Percentiles rank a stretch among this genome's conserved stretches.
phyloP scores from a whole-genome alignment of 2,888 invertebrate species.

The Ophion ellenae region DNA sequence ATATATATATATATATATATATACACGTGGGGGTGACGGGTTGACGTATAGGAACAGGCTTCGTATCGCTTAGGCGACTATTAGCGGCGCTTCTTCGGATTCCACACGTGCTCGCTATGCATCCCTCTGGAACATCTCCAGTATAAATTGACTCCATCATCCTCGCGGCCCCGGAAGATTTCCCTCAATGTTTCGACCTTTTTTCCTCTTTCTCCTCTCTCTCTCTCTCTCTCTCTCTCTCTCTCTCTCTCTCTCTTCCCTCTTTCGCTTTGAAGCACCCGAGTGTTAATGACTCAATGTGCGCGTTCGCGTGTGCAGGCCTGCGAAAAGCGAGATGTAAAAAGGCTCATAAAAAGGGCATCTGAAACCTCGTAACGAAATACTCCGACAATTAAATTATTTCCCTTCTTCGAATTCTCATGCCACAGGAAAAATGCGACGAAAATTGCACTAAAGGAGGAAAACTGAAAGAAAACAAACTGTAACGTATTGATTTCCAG shows the following conservation, averaged over 20 bases:
- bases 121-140: slow-evolving; percentile 58
- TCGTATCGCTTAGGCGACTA: slow-evolving; percentile 78
- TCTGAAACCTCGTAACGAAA: neutral
- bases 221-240: slow-evolving; percentile 6
- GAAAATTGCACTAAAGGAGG: too few species aligned
- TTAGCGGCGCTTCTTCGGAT: slow-evolving; percentile 65
- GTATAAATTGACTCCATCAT: slow-evolving; percentile 67
- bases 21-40: slow-evolving; percentile 59
- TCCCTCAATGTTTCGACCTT: slow-evolving; percentile 38
- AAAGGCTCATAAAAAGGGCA: too few species aligned
- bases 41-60: slow-evolving; percentile 76
- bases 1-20: neutral
- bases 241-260: neutral
- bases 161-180: slow-evolving; percentile 45
- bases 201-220: neutral
- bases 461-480: too few species aligned
- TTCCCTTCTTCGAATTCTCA: too few species aligned
- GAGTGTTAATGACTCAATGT: slow-evolving; percentile 54
- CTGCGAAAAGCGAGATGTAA: neutral
- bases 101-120: slow-evolving; percentile 70
- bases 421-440: too few species aligned
- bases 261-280: slow-evolving; percentile 24
- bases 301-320: neutral
- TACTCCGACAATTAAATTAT: neutral
- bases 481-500: too few species aligned